Base-by-base conservation (phyloP, 53 echinoderm and acorn worm genomes). In the Crossaster papposus region DNA sequence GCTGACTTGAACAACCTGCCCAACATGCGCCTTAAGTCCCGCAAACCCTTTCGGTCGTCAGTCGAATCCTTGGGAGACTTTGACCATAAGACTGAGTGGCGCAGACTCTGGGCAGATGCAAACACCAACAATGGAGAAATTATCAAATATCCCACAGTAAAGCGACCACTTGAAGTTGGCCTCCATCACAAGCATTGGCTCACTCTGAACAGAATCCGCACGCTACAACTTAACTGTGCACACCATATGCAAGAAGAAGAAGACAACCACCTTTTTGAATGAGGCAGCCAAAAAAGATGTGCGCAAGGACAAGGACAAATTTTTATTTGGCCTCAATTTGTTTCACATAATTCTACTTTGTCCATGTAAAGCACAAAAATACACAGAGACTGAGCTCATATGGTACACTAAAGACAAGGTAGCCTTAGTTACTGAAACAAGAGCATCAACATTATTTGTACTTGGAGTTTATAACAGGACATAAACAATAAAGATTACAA, bases 151-250 rank as follows among this genome's bases (percentile, higher is more conserved):
- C 89, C 37, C n/a, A n/a, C 88, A 79, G 77, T 26, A 15, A 65
- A 89, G 64, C n/a, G n/a, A n/a, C 50, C 89, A 53, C 64, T 54
- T 17, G 10, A 79, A n/a, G 38, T 89, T 37, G 65, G 79, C 89
- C 68, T 79, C 65, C 79, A 17, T 30, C 74, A 20, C 37, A 77
- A 88, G 78, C 78, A 88, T 23, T 77, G 78, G 88, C 33, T 77
- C n/a, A 78, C 79, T 0, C 89, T 79, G 37, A 89, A 89, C 3
- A 55, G 79, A 37, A 89, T 79, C 36, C 65, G 62, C 77, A 79
- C 70, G 34, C n/a, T n/a, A n/a, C n/a, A n/a, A n/a, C n/a, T n/a
- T n/a, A n/a, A n/a, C n/a, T n/a, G n/a, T n/a, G n/a, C n/a, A n/a
- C n/a, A n/a, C n/a, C n/a, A n/a, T n/a, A n/a, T n/a, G n/a, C n/a